Evolutionary conservation across 2,797 vertebrate genomes (phyloP).

Genomic region (Sebastes steindachneri): DNA sequence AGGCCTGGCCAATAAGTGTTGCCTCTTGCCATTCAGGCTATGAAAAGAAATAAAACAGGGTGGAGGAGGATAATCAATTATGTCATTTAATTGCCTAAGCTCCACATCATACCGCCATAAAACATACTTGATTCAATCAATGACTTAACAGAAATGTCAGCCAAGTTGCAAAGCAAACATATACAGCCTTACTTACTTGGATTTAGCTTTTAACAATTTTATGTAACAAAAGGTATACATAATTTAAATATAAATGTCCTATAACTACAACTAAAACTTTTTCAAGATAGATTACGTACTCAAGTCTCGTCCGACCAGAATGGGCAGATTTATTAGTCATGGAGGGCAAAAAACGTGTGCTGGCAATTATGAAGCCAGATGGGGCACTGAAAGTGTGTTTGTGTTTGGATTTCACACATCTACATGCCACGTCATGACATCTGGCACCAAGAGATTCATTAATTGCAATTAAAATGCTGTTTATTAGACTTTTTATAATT

Average conservation of each 20-base stretch:
- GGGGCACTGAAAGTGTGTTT: not conserved
- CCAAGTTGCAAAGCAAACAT: not conserved
- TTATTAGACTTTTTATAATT: constrained; percentile 12
- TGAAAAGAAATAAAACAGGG: not conserved
- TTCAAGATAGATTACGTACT: not conserved
- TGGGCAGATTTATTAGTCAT: not conserved
- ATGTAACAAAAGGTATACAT: not conserved
- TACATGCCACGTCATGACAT: not conserved
- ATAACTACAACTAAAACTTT: not conserved
- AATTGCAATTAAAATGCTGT: constrained; percentile 10
- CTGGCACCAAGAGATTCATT: constrained; percentile 10
- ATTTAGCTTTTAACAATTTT: not conserved
- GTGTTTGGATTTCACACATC: not conserved
- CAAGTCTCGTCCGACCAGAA: not conserved
- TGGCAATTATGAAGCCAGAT: constrained; percentile 4
- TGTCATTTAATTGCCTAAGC: not conserved
- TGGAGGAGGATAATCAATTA: not conserved
- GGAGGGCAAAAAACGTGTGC: not conserved
- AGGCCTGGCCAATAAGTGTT: not conserved
- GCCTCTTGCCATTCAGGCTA: not conserved
- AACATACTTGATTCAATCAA: not conserved
- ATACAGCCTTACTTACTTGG: not conserved
- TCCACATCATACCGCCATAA: not conserved
- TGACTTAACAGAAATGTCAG: not conserved
- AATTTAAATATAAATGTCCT: not conserved